Percentiles rank a stretch among this genome's conserved stretches.
Evolutionary conservation across 2,888 invertebrate genomes (phyloP).

Genomic region (Pristionchus japonicus): DNA sequence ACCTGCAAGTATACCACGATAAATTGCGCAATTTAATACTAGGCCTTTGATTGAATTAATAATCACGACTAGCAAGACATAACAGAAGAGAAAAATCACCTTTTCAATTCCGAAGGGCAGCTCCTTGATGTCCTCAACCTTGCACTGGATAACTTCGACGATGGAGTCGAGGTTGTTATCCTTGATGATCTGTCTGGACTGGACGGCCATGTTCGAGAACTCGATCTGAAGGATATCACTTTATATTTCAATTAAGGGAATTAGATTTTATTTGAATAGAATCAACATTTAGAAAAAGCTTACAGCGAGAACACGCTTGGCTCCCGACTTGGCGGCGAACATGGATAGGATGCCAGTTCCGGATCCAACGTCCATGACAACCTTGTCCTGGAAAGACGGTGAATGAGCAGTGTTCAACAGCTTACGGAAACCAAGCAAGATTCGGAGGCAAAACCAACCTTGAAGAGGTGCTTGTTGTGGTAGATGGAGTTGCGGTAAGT

Average conservation of each 20-base stretch:
- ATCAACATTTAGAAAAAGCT: constrained; percentile 56
- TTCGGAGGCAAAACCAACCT: constrained; percentile 25
- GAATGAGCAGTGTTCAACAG: not conserved
- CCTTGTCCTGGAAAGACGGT: constrained; percentile 84
- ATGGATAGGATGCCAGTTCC: constrained; percentile 99
- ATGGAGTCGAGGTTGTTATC: constrained; percentile 78
- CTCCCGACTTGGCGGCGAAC: constrained; percentile 99
- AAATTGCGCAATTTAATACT: too few relatives aligned
- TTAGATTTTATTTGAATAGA: not conserved
- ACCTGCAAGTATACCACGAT: constrained; percentile 78
- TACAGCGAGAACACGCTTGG: constrained; percentile 90
- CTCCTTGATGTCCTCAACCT: constrained; percentile 89
- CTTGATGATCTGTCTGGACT: constrained; percentile 93
- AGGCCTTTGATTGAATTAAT: too few relatives aligned
- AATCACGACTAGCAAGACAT: too few relatives aligned
- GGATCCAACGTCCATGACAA: constrained; percentile 96
- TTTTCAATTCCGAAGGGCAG: constrained; percentile 89
- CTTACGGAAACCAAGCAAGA: too few relatives aligned
- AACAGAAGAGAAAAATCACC: constrained; percentile 55
- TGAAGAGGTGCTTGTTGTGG: constrained; percentile 92
- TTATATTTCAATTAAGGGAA: not conserved
- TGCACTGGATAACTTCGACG: constrained; percentile 79
- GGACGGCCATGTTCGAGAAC: constrained; percentile 97
- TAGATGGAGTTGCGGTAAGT: constrained; percentile 99
- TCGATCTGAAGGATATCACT: constrained; percentile 82